Percentiles rank a stretch among this genome's conserved stretches.
Conservation (phyloP, 2,797 vertebrate genomes). For the Sarcoramphus papa region DNA sequence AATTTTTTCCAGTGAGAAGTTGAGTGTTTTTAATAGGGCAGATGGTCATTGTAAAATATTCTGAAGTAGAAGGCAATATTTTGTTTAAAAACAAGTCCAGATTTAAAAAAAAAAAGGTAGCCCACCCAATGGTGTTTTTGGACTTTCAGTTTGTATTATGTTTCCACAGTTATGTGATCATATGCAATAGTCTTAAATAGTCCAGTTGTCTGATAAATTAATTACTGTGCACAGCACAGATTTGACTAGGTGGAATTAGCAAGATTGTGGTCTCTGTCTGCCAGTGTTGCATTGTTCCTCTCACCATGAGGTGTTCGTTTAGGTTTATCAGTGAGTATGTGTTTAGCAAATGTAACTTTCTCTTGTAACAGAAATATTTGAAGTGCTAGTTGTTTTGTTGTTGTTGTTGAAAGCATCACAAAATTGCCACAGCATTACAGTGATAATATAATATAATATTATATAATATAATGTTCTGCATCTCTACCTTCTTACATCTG, state of each 20-base stretch:
- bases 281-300: not conserved
- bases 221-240: not conserved
- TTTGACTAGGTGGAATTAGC: not conserved
- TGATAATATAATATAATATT: not conserved
- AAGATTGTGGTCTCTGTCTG: not conserved
- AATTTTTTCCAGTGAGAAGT: not conserved
- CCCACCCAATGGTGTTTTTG: not conserved
- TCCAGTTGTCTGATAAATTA: not conserved
- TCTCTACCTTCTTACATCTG: not conserved
- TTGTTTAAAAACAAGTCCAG: not conserved
- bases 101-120: not conserved
- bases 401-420: not conserved
- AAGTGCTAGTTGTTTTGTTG: not conserved
- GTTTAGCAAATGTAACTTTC: not conserved
- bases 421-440: not conserved
- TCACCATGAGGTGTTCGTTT: not conserved
- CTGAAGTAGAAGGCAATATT: not conserved
- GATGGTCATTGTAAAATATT: not conserved
- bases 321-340: not conserved
- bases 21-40: not conserved
- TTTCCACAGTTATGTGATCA: not conserved
- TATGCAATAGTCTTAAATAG: not conserved
- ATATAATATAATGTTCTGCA: not conserved
- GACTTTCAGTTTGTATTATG: not conserved
- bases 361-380: not conserved